Evolutionary conservation across 2,888 invertebrate species (phyloP).

Genomic region (Carterocephalus palaemon): DNA sequence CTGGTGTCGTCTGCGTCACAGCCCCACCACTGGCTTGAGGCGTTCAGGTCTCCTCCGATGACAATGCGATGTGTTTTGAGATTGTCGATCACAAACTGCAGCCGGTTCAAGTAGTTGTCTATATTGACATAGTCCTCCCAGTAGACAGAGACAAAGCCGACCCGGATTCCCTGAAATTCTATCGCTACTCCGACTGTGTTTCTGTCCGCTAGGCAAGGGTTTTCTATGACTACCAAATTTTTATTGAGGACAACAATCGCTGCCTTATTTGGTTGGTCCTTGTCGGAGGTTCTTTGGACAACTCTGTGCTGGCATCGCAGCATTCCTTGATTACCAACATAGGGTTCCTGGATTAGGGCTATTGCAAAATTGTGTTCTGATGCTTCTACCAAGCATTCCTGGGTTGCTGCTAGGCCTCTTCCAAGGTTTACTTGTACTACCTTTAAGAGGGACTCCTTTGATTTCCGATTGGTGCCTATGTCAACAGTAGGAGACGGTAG

Average conservation of each 20-base stretch:
- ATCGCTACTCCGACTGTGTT: no score
- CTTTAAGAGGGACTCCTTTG: neutral
- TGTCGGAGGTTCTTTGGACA: neutral
- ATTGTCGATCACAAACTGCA: neutral
- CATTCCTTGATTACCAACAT: no score
- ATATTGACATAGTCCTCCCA: neutral
- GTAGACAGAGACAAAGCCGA: neutral
- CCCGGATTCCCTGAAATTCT: neutral
- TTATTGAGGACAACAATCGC: slow-evolving; percentile 1
- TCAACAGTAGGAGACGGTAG: neutral
- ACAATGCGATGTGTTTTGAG: neutral
- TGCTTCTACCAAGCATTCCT: slow-evolving; percentile 7
- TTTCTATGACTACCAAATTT: neutral
- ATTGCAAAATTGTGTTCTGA: neutral
- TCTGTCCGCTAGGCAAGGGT: neutral
- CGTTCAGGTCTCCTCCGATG: slow-evolving; percentile 23
- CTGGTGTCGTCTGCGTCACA: slow-evolving; percentile 9
- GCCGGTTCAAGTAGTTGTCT: neutral
- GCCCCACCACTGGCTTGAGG: slow-evolving; percentile 27
- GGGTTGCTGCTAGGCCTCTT: no score
- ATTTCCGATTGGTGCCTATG: neutral
- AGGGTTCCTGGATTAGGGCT: slow-evolving; percentile 20
- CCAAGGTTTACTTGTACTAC: slow-evolving; percentile 9
- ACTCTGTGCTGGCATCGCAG: no score
- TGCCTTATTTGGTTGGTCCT: neutral